Conservation (phyloP, 2,113 vertebrate genomes). For the Sapajus apella region DNA sequence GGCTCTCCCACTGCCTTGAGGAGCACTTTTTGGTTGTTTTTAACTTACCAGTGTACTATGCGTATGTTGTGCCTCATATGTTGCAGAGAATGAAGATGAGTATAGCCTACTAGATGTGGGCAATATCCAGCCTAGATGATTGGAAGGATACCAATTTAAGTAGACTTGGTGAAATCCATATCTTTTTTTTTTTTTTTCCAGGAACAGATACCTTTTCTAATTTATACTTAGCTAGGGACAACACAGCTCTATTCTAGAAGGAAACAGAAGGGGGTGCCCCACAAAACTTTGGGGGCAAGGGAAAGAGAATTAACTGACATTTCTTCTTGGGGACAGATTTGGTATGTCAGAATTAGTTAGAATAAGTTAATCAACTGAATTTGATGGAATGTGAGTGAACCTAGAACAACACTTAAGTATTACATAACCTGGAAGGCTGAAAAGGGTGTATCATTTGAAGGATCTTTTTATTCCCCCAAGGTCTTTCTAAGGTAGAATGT, state of each 20-base stretch:
- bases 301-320: not conserved
- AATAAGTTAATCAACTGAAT: not conserved
- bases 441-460: not conserved
- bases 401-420: not conserved
- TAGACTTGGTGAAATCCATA: not conserved
- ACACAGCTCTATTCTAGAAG: not conserved
- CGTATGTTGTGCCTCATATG: conserved; percentile 30
- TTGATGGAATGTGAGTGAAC: not conserved
- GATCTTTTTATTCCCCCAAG: not conserved
- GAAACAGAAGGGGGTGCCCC: not conserved
- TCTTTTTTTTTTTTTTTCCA: not conserved
- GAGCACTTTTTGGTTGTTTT: conserved; percentile 32
- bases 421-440: not conserved
- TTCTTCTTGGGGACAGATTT: not conserved
- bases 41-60: conserved; percentile 21
- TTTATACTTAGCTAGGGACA: not conserved
- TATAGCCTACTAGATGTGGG: not conserved
- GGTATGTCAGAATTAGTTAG: not conserved
- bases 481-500: not conserved
- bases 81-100: conserved; percentile 50
- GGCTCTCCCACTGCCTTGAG: conserved; percentile 39
- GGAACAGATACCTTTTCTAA: not conserved
- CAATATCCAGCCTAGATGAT: conserved; percentile 44
- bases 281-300: not conserved
- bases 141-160: conserved; percentile 55